Conservation (phyloP, 2,888 invertebrate genomes). For the Synergus itoensis region DNA sequence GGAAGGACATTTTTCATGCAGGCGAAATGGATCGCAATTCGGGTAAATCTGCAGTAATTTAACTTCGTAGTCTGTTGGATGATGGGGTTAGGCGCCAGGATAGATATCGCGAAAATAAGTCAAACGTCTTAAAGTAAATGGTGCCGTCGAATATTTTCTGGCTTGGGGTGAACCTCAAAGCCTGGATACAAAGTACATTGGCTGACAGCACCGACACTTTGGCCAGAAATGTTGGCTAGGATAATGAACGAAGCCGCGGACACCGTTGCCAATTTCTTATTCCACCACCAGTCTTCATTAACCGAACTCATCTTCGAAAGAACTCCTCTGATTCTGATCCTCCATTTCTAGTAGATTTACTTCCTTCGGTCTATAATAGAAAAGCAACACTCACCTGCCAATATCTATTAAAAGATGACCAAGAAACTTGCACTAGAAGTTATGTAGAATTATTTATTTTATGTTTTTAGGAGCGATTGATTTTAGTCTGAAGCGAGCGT, state of each 20-base stretch:
- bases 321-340: not conserved
- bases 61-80: not conserved
- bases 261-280: slow-evolving; percentile 25
- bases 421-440: not conserved
- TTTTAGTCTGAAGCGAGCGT: not conserved
- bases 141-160: slow-evolving; percentile 14
- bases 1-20: not conserved
- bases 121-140: slow-evolving; percentile 24
- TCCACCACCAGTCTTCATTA: not conserved
- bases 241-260: slow-evolving; percentile 7
- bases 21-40: not conserved
- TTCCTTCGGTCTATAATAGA: not conserved
- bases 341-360: not conserved
- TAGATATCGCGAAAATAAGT: slow-evolving; percentile 10
- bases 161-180: not conserved
- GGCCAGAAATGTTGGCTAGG: slow-evolving; percentile 38
- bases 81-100: slow-evolving; percentile 24
- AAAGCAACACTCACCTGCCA: not conserved
- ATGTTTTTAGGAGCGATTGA: not conserved
- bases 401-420: not conserved
- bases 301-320: not conserved
- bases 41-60: not conserved
- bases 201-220: slow-evolving; percentile 15
- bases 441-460: not conserved
- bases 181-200: slow-evolving; percentile 1